phyloP scores from a whole-genome alignment of 2,113 vertebrate genomes.

The Pan troglodytes region NHGRI_mPanTro3-v2.1_pri NC_072398.2:49038501-49039000 shows the following conservation, averaged over 20 bases:
- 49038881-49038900: background rate
- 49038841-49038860: background rate
- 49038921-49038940: background rate
- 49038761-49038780: rapidly evolving
- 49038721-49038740: background rate
- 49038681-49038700: background rate
- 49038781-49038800: too few relatives aligned
- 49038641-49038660: rapidly evolving
- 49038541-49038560: background rate
- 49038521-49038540: background rate
- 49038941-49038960: background rate
- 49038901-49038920: background rate
- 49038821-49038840: background rate
- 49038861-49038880: background rate
- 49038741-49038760: rapidly evolving
- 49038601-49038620: too few relatives aligned
- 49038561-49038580: background rate
- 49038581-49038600: rapidly evolving
- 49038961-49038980: too few relatives aligned
- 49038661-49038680: background rate
- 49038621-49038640: background rate
- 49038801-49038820: background rate
- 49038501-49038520: background rate
- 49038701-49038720: too few relatives aligned
- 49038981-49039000: background rate